Base-by-base conservation (phyloP, 2,797 vertebrate genomes). In the Triplophysa bombifrons region DNA sequence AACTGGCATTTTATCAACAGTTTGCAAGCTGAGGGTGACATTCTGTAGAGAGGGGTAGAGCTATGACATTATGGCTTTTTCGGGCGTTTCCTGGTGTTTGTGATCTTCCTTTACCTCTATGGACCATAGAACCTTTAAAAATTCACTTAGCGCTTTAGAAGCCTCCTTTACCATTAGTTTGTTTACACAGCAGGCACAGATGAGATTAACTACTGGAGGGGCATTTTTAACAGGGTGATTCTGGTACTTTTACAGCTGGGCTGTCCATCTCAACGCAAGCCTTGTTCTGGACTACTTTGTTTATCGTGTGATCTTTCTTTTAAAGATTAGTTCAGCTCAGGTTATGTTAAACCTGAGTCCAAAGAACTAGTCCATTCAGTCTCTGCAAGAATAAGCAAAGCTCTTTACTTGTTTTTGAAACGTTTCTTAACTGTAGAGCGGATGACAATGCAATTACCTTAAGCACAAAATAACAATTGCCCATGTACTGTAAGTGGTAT, bases 1-100 rank as follows among this genome's bases (percentile, higher is more conserved):
- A 99, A 87, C 93, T 99, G 92, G 97, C 97, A 65, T 99, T 99
- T 92, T 99, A 99, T 92, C 96, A 99, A 88, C 97, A 98, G 91
- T 98, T 98, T 91, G 96, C 97, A 85, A 96, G 95, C 93, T 95
- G 89, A 94, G 61, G 85, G 86, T 70, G 25, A 51, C 65, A 50
- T 46, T 71, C 20, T 30, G 10, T n/a, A 69, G 12, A 68, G 46
- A 53, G 25, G 30, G 60, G 34, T 3, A 6, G 30, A 41, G 22
- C 30, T 50, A 66, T 56, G 25, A 64, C 55, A 70, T 71, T 46
- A 66, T 56, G 25, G 58, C 55, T 65, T 71, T 46, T 67, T 58
- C 41, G 58, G 63, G 80, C 41, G 55, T 79, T 66, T 56, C 73
- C 63, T 65, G 53, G 61, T 66, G 72, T 68, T 16, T 71, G 64